Conservation (phyloP, 2,888 invertebrate genomes). For the Gnatocerus cornutus region DNA sequence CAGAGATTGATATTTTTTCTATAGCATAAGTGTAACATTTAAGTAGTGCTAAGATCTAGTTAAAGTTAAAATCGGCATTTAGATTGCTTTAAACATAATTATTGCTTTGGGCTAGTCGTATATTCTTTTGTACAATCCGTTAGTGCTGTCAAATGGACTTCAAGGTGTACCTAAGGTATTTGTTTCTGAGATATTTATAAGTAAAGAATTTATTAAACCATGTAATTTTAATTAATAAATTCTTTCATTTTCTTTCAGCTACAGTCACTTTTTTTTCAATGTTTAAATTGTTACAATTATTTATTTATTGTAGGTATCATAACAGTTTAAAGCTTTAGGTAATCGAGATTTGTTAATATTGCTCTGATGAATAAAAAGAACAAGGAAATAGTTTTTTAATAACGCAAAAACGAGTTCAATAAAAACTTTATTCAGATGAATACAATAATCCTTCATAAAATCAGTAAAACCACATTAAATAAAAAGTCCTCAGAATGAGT, state of each 20-base stretch:
- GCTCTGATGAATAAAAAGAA: slow-evolving; percentile 44
- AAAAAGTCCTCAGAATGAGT: not conserved
- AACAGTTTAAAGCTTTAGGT: slow-evolving; percentile 49
- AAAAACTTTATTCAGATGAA: no score
- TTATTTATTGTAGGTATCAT: slow-evolving; percentile 48
- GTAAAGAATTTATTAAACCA: slow-evolving; percentile 21
- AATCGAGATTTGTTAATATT: slow-evolving; percentile 43
- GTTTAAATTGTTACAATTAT: slow-evolving; percentile 40
- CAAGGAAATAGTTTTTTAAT: slow-evolving; percentile 3
- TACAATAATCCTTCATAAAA: no score
- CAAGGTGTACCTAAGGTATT: slow-evolving; percentile 36
- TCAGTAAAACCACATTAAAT: no score
- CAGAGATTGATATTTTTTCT: slow-evolving; percentile 48
- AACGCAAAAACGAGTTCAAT: no score
- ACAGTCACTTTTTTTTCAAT: slow-evolving; percentile 23
- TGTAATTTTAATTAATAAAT: slow-evolving; percentile 13
- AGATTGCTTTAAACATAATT: slow-evolving; percentile 53
- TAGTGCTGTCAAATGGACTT: slow-evolving; percentile 41
- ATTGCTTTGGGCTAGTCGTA: slow-evolving; percentile 60
- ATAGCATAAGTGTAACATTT: slow-evolving; percentile 41
- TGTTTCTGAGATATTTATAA: slow-evolving; percentile 20
- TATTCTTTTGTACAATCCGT: slow-evolving; percentile 53
- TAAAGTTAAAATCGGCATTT: slow-evolving; percentile 50
- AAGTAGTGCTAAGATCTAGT: slow-evolving; percentile 42
- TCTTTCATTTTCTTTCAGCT: slow-evolving; percentile 9